Conservation (phyloP, 2,888 invertebrate genomes). For the Neocrepidodera transversa region DNA sequence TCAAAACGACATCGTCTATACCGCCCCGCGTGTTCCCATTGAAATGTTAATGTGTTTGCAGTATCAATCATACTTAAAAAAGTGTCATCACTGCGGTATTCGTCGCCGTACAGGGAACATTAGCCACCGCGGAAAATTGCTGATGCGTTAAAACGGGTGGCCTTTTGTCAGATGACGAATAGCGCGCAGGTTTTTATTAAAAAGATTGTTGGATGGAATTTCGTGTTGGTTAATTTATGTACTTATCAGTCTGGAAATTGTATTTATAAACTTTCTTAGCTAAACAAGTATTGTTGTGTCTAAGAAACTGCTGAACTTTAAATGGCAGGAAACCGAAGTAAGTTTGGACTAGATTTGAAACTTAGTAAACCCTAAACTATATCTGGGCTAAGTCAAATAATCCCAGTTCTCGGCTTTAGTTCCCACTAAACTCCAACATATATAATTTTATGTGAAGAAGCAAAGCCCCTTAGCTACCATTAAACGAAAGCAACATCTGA, state of each 20-base stretch:
- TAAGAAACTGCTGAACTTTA: too few relatives aligned
- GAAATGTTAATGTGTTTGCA: slow-evolving; percentile 44
- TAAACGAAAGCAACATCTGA: slow-evolving; percentile 31
- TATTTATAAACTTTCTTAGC: too few relatives aligned
- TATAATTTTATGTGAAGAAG: slow-evolving; percentile 27
- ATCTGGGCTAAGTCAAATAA: slow-evolving; percentile 5
- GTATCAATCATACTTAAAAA: slow-evolving; percentile 47
- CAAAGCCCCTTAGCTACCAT: slow-evolving; percentile 27
- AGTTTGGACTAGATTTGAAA: not conserved
- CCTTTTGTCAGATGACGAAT: slow-evolving; percentile 7
- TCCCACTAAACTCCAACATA: slow-evolving; percentile 16
- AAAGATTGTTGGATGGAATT: too few relatives aligned
- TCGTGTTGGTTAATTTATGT: too few relatives aligned
- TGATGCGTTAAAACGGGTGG: slow-evolving; percentile 28
- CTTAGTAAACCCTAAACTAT: not conserved
- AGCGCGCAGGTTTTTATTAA: too few relatives aligned
- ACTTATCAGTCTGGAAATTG: too few relatives aligned
- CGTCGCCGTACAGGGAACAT: slow-evolving; percentile 36
- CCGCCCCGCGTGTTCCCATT: slow-evolving; percentile 23
- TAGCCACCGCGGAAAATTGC: slow-evolving; percentile 34
- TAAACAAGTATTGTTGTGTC: too few relatives aligned
- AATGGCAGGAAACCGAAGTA: not conserved
- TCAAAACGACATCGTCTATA: not conserved
- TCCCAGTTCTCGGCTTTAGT: slow-evolving; percentile 17
- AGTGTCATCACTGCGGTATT: slow-evolving; percentile 38